These are phyloP conservation scores for Galleria mellonella DNA, from an alignment of 1,140 invertebrate genomes.

Conservation along the genomic window DNA sequence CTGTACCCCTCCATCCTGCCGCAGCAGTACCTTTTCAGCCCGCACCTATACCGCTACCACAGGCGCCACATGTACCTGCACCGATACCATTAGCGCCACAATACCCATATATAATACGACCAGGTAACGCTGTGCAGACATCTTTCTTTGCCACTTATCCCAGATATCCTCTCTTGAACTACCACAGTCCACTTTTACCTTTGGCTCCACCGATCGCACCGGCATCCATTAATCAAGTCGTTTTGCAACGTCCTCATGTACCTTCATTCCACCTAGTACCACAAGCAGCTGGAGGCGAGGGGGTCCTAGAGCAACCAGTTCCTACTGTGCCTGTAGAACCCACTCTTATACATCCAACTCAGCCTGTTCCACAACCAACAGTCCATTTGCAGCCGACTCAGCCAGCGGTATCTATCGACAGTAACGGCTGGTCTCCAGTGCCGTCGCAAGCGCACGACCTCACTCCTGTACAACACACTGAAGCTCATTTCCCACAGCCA, in stretches of 20 bases:
- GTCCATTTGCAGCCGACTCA: constrained; percentile 13
- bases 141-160: constrained; percentile 66
- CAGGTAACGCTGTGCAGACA: constrained; percentile 60
- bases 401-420: constrained; percentile 25
- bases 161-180: constrained; percentile 54
- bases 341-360: constrained; percentile 7
- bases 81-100: constrained; percentile 28
- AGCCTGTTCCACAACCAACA: constrained; percentile 11
- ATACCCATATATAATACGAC: constrained; percentile 50
- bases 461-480: constrained; percentile 20
- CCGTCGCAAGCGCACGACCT: constrained; percentile 31
- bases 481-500: constrained; percentile 27
- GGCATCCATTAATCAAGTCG: constrained; percentile 25
- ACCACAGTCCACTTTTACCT: constrained; percentile 38
- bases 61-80: constrained; percentile 21
- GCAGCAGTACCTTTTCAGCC: constrained; percentile 14
- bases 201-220: constrained; percentile 15
- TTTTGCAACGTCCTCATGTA: constrained; percentile 28
- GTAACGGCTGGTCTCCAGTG: constrained; percentile 60
- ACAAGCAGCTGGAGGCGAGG: constrained; percentile 27
- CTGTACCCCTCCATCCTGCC: constrained; percentile 16
- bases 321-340: constrained; percentile 11
- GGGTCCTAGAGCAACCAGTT: constrained; percentile 27
- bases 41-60: constrained; percentile 20
- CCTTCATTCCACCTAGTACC: constrained; percentile 42